Evolutionary conservation across 2,113 vertebrate species (phyloP).

Genomic region (Orthonyx spaldingii): DNA sequence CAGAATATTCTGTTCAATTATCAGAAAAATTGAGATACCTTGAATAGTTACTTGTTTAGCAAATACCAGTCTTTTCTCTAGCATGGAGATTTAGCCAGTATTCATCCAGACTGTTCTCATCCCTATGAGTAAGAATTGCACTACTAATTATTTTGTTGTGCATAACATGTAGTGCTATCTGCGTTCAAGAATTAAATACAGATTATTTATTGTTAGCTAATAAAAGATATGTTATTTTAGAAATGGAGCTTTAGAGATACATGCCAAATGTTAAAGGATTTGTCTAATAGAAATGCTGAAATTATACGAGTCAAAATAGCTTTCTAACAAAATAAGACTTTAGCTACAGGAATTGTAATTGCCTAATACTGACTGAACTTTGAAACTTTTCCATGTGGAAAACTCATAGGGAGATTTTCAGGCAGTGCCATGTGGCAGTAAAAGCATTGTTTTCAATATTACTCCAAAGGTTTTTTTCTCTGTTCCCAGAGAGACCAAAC

Average conservation of each 20-base stretch:
- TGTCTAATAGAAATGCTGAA: not conserved
- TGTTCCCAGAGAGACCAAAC: not conserved
- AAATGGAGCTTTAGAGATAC: not conserved
- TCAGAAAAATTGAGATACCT: not conserved
- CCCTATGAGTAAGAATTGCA: not conserved
- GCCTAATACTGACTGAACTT: not conserved
- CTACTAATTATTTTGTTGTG: not conserved
- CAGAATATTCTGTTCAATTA: not conserved
- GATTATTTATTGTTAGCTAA: not conserved
- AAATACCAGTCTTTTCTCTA: not conserved
- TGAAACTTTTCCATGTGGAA: not conserved
- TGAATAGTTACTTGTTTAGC: not conserved
- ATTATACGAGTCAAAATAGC: not conserved
- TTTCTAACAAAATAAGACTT: not conserved
- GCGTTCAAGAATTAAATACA: not conserved
- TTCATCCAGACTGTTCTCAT: not conserved
- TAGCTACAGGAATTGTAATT: not conserved
- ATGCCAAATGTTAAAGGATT: not conserved
- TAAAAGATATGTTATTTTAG: not conserved
- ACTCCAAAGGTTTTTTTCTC: not conserved
- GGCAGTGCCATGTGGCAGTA: not conserved
- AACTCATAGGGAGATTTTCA: not conserved
- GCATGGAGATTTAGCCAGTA: not conserved
- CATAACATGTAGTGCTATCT: not conserved
- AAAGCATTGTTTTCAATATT: accelerated